Evolutionary conservation across 2,797 vertebrate species (phyloP), one percentile per base, ranked within the genome.

Genomic region (Adrianichthys oophorus): DNA sequence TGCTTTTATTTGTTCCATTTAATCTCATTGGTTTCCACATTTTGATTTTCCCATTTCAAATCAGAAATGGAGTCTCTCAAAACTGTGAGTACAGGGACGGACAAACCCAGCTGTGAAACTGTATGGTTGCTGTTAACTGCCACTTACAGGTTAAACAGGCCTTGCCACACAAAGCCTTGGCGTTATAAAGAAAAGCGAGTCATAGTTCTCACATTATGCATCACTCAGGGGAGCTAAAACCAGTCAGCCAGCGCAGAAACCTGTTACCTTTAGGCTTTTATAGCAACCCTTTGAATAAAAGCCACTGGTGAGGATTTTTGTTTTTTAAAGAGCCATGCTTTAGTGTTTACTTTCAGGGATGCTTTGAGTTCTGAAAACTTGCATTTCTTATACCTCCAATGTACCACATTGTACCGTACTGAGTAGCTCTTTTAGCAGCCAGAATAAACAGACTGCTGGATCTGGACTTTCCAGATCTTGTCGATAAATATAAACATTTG

Each of bases 71-170:
- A 15, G 41, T n/a, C 21, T 7, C 29, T 32, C 52, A 4, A 51
- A 58, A 52, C 43, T 37, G 42, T 26, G 43, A 44, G 45, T 41
- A 43, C 41, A 26, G 13, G 8, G 43, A 26, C 26, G 55, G 42
- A 62, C 10, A 21, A 43, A 43, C 18, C 49, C 0, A 3, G 23
- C 32, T 41, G 48, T 18, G 29, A 13, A 62, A 56, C 53, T 60
- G 51, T 46, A 15, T 44, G 51, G 60, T 78, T 62, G 62, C 51
- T 72, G 65, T 72, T 61, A 78, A 63, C 43, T 18, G 49, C 41
- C 59, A 18, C 41, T 17, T 60, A 68, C 63, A 72, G 68, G 78
- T 76, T 73, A 62, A 76, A 73, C 68, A 76, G 50, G 62, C 57
- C 41, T 59, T 41, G 14, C 56, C 61, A 59, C 58, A 55, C 23